Base-by-base conservation (phyloP, 2,888 invertebrate genomes). In the Rambutsinella grinnellia region DNA sequence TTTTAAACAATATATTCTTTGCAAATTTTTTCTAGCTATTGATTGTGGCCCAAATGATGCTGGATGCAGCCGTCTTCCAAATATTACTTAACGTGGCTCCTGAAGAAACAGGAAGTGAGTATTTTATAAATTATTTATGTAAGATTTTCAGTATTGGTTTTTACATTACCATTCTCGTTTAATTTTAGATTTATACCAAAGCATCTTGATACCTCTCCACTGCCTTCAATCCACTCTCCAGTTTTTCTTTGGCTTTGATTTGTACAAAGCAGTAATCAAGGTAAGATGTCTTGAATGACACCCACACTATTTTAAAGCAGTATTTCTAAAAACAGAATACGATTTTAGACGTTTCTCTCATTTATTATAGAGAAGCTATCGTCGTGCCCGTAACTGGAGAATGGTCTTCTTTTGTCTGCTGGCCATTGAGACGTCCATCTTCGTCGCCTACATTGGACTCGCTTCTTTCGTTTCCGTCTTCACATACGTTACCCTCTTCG, bases 191-290 rank as follows among this genome's bases (percentile, higher is more conserved):
- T 58, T 76, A 6, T 76, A 76, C 65, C 69, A 76, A 54, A 65
- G 69, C 26, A 70, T 76, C 36, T 47, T 76, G 17, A 60, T 76
- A 19, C 69, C 76, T 13, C 54, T 69, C 2, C 76, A 76, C 44
- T 75, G 75, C 75, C 63, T 75, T 36, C 75, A 75, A 54, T 57
- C 68, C 3, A 75, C 75, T 10, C 51, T 75, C 24, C 75, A 75
- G 19, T 75, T 75, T 51, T 75, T 75, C 47, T 68, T 58, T 68
- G 75, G 75, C 3, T 75, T 75, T 51, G 75, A 75, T 57, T 23
- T 75, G n/a, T 56, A 68, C 53, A 75, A 75, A 26, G 75, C 68
- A 0, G 54, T 54, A 3, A 51, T 75, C 8, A 54, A 56, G 51
- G 72, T 72, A 72, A 6, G 17, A 36, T 19, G n/a, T n/a, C n/a